phyloP scores from a whole-genome alignment of 2,797 vertebrate species.

The Echeneis naucrates region DNA sequence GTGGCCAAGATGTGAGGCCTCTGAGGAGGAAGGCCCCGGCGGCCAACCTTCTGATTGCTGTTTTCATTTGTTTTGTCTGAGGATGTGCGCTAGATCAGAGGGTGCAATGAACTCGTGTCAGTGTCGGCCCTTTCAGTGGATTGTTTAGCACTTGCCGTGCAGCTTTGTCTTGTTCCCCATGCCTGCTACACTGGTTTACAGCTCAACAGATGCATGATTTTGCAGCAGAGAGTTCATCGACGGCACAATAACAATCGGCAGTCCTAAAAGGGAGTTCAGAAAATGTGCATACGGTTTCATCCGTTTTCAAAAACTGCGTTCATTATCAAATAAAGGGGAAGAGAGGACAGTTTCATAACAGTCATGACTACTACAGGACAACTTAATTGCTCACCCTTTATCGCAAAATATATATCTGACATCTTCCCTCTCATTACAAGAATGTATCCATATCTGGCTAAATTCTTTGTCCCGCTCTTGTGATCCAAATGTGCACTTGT shows the following conservation, averaged over 20 bases:
- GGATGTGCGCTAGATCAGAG: constrained; percentile 45
- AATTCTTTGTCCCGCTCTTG: constrained; percentile 22
- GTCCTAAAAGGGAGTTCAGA: constrained; percentile 18
- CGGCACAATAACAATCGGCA: constrained; percentile 34
- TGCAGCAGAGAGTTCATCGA: constrained; percentile 28
- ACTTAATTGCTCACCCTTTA: constrained; percentile 17
- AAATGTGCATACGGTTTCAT: constrained; percentile 11
- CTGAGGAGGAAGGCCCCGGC: constrained; percentile 40
- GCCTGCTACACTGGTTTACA: constrained; percentile 32
- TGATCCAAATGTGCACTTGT: constrained; percentile 27
- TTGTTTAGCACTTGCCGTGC: constrained; percentile 34
- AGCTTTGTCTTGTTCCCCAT: constrained; percentile 27
- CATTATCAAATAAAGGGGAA: constrained; percentile 24
- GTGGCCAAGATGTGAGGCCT: constrained; percentile 60
- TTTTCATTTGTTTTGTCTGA: constrained; percentile 47
- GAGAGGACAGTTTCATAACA: constrained; percentile 19
- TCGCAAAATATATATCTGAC: constrained; percentile 26
- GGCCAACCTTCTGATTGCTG: constrained; percentile 50
- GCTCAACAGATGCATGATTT: constrained; percentile 45
- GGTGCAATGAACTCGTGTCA: constrained; percentile 60
- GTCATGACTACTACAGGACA: constrained; percentile 26
- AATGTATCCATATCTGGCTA: constrained; percentile 23
- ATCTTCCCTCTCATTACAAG: constrained; percentile 14
- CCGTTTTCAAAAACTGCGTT: constrained; percentile 14
- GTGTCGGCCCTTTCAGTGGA: constrained; percentile 23